Base-by-base conservation (phyloP, 2,888 invertebrate genomes). In the Brachyopa scutellaris region DNA sequence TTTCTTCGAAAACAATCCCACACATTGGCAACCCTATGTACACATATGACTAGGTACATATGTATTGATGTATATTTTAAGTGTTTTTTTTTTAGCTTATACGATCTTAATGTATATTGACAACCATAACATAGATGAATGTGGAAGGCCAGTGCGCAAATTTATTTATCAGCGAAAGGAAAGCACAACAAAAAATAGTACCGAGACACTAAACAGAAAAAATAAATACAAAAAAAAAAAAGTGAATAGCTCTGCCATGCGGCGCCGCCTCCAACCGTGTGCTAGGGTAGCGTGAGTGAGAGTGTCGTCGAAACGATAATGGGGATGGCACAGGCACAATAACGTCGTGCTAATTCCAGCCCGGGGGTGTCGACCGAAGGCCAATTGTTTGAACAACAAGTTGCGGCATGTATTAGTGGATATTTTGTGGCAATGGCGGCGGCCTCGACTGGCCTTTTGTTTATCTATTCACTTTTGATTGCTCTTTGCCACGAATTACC, bases 331-430 rank as follows among this genome's bases (percentile, higher is more conserved):
- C 9, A 26, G 49, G 31, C 6, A 7, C 13, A 6, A 3, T 57
- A 29, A 69, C 38, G 15, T 42, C 40, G 21, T 19, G 26, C 59
- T 72, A 53, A 72, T 72, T 17, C 42, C 33, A 29, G 9, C 29
- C 23, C 47, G 2, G 15, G 45, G 61, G 53, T 40, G 21, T 26
- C 38, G n/a, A 40, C 61, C 42, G 57, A 51, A 59, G 70, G 57
- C 64, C 57, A 72, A 73, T 47, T 73, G 53, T 73, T 73, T 61
- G 38, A 66, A 66, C 79, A 80, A 69, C 79, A 79, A 74, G 67
- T 79, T 51, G 61, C 47, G 45, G 61, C 21, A 36, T 51, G 45
- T 53, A 53, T 40, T 21, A 21, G 45, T 49, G 57, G 47, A 31
- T 45, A 29, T 61, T 51, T 31, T 59, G 36, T 31, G 78, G n/a